A percentile compares a stretch with the other conserved stretches of the same genome.
These are phyloP conservation scores for Acheta domesticus DNA, from an alignment of 2,888 invertebrate genomes.

Conservation along the genomic window DNA sequence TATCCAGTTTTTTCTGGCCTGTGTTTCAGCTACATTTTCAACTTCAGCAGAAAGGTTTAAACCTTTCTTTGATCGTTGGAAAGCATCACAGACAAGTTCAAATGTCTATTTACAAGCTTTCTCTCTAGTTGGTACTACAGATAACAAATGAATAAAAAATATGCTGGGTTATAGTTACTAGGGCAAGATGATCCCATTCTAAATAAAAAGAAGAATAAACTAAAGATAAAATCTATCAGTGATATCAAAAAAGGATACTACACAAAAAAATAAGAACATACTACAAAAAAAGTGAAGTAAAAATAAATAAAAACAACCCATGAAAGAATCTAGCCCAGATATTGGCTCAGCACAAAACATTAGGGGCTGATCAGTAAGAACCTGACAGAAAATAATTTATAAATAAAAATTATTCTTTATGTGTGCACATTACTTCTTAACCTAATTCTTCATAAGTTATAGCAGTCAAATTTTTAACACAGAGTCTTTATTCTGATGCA, in stretches of 20 bases:
- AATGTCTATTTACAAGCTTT: slow-evolving; percentile 73
- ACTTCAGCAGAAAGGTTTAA: slow-evolving; percentile 59
- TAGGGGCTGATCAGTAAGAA: slow-evolving; percentile 88
- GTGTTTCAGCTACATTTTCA: slow-evolving; percentile 41
- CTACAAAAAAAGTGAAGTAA: slow-evolving; percentile 95
- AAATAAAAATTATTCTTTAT: neutral
- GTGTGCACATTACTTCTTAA: neutral
- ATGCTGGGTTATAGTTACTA: slow-evolving; percentile 88
- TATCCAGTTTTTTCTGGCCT: slow-evolving; percentile 33
- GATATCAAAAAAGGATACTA: no score
- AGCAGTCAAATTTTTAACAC: no score
- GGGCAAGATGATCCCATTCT: slow-evolving; percentile 73
- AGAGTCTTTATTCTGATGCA: no score
- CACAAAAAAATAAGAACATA: slow-evolving; percentile 52
- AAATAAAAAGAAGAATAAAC: no score
- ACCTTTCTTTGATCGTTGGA: slow-evolving; percentile 62
- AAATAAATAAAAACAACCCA: slow-evolving; percentile 75
- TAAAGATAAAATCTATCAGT: no score
- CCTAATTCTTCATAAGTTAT: no score
- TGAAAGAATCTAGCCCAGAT: slow-evolving; percentile 92
- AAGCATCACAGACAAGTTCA: slow-evolving; percentile 74
- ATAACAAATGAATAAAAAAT: slow-evolving; percentile 88
- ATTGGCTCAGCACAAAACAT: slow-evolving; percentile 98
- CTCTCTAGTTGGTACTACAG: slow-evolving; percentile 81
- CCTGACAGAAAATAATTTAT: slow-evolving; percentile 45